Base-by-base conservation (phyloP, 35 echinoderm and acorn worm genomes). In the Apostichopus japonicus region DNA sequence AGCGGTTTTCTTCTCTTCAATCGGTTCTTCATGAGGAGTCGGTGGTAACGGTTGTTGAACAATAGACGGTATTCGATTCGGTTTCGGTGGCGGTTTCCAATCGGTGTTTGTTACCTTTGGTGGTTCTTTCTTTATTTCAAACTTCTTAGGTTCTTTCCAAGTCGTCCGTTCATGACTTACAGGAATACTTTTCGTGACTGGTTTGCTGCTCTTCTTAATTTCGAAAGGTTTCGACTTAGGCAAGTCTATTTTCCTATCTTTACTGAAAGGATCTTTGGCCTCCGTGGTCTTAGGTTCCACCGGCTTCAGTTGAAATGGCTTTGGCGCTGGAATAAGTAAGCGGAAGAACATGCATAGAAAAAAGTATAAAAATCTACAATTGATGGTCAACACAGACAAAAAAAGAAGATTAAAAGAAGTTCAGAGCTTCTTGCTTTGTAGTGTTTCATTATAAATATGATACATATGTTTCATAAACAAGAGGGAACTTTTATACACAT, bases 101-200 rank as follows among this genome's bases (percentile, higher is more conserved):
- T 86, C 93, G 15, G 91, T 55, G 2, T 54, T 92, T 1, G 93
- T 90, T 14, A 61, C 51, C 19, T 94, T 94, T 23, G 24, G 24
- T 16, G 83, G 77, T 19, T 86, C 83, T 76, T 95, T 93, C 54
- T 77, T 95, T 9, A 93, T 27, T 57, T 95, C 94, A 59, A 97
- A 95, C 58, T 95, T 95, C 15, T 92, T 86, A 0, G 94, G 93
- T 78, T 95, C 93, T 57, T 97, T 93, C 96, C 96, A 97, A 23
- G 65, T 84, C 5, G 54, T 91, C 53, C 93, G 92, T 11, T 70
- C 13, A 79, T 92, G 24, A 51, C 79, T 77, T 53, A 57, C 79
- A 14, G 94, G 72, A 1, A 93, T 52, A 6, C 86, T 53, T 16
- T 94, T 86, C 9, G 96, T 97, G 4, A 76, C 61, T 19, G 94